Base-by-base conservation (phyloP, 2,113 vertebrate genomes). In the Scomber scombrus region DNA sequence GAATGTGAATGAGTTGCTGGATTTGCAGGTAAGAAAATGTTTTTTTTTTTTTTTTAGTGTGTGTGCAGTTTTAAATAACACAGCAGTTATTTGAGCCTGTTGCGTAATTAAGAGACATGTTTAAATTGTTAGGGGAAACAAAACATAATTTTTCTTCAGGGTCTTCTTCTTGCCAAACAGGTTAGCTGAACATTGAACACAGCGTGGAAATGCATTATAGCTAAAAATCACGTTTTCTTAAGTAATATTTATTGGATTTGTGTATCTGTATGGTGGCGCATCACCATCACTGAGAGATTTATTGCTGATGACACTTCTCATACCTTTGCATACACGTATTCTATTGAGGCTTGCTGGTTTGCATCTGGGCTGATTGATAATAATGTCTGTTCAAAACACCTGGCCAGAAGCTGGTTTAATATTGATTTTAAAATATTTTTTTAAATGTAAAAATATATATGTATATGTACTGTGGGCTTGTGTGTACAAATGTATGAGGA, bases 21-120 rank as follows among this genome's bases (percentile, higher is more conserved):
- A 96, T 18, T 76, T 94, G 40, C 98, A 99, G 96, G 97, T 93
- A 14, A 82, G 43, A 11, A 56, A 14, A 21, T 0, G 13, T 43
- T 3, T 54, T 0, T 31, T 55, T 11, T 9, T 45, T 40, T 40
- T 64, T 31, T 51, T 40, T 50, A 14, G 21, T 16, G 64, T 50
- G 13, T 46, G 6, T 15, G 10, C 9, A 21, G 34, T 40, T 12
- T 21, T 5, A 12, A 54, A 54, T 18, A 3, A 21, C 18, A 21
- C 19, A 11, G 11, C 21, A 54, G 19, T 54, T 21, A 21, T 12
- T 40, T 40, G 34, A 40, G 34, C 34, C 34, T 10, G 34, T 9
- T 8, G 34, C 34, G 8, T 40, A 40, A 40, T 40, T 40, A 10
- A 10, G 34, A 40, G 34, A 40, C 31, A 14, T 51, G 23, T 15